A percentile compares a stretch with the other conserved stretches of the same genome.
Evolutionary conservation across 1,140 invertebrate species (phyloP).

Genomic region (Zaprionus inermis): DNA sequence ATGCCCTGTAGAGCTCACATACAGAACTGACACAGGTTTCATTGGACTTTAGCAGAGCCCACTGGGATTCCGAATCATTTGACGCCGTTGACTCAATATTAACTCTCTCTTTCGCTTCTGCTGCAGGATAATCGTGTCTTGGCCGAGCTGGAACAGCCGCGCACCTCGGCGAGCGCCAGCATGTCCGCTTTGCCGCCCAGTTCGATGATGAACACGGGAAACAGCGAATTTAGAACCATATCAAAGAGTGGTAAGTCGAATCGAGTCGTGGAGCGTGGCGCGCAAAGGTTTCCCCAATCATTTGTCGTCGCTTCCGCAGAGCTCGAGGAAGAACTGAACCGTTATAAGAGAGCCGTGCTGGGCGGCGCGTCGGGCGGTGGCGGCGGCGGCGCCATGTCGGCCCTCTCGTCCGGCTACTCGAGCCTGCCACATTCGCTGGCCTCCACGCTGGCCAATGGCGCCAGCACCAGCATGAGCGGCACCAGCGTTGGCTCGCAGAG

Average conservation of each 20-base stretch:
- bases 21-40: background rate
- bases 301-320: conserved; percentile 42
- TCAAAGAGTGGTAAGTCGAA: conserved; percentile 78
- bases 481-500: conserved; percentile 72
- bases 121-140: conserved; percentile 90
- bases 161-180: conserved; percentile 85
- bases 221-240: conserved; percentile 84
- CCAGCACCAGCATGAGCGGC: conserved; percentile 70
- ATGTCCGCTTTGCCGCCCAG: conserved; percentile 80
- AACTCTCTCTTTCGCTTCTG: background rate
- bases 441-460: conserved; percentile 72
- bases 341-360: conserved; percentile 79
- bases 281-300: background rate
- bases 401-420: conserved; percentile 74
- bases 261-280: background rate
- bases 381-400: conserved; percentile 62
- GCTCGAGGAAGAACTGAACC: conserved; percentile 83
- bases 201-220: conserved; percentile 81
- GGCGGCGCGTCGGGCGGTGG: conserved; percentile 65
- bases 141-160: conserved; percentile 94
- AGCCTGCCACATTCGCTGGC: conserved; percentile 73
- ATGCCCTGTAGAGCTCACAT: background rate
- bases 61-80: background rate
- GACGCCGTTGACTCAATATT: no score
- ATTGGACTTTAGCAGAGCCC: no score